phyloP scores from a whole-genome alignment of 2,797 vertebrate species.

The Sebastes ruberrimus region DNA sequence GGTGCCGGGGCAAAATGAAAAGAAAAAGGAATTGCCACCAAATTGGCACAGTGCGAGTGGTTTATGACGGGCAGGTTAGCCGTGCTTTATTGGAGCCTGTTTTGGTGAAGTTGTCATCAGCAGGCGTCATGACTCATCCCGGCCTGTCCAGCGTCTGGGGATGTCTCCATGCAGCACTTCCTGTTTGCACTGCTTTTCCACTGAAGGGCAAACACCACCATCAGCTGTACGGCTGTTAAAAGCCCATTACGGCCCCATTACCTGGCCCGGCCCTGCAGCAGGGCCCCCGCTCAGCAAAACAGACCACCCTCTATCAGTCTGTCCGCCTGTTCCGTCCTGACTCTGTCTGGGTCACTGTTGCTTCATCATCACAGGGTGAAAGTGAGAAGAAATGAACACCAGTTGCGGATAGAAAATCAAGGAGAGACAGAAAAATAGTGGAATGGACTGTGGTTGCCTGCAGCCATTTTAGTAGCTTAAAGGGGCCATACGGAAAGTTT shows the following conservation, averaged over 20 bases:
- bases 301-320: conserved; percentile 37
- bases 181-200: conserved; percentile 72
- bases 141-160: conserved; percentile 53
- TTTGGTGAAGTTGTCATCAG: conserved; percentile 59
- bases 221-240: conserved; percentile 71
- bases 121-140: conserved; percentile 49
- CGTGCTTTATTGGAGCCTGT: conserved; percentile 48
- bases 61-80: conserved; percentile 54
- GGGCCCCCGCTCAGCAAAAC: conserved; percentile 30
- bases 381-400: conserved; percentile 20
- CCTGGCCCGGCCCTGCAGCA: conserved; percentile 42
- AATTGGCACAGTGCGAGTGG: conserved; percentile 40
- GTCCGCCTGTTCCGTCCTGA: conserved; percentile 23
- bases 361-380: conserved; percentile 22
- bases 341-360: conserved; percentile 49
- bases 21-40: conserved; percentile 47
- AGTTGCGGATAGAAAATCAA: neutral
- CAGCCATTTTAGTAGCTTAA: neutral
- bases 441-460: neutral
- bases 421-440: neutral
- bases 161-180: conserved; percentile 66
- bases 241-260: conserved; percentile 82
- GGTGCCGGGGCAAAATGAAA: neutral
- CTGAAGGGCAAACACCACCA: conserved; percentile 73
- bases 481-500: neutral